These are phyloP conservation scores for Ictidomys tridecemlineatus DNA, from an alignment of 2,113 vertebrate genomes.

Conservation along the genomic window DNA sequence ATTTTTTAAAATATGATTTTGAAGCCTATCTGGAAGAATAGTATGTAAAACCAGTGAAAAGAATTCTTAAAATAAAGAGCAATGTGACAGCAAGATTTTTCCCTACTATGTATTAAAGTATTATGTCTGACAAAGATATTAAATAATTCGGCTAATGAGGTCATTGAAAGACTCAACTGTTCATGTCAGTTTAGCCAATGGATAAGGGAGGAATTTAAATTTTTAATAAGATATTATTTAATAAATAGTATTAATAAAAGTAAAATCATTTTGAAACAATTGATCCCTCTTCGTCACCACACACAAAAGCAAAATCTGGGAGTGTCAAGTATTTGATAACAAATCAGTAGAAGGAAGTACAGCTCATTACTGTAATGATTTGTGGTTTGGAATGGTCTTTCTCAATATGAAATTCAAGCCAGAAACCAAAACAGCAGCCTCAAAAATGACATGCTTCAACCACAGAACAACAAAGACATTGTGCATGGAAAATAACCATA, in stretches of 20 bases:
- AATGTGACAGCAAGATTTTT: background rate
- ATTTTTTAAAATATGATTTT: background rate
- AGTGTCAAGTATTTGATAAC: background rate
- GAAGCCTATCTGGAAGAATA: background rate
- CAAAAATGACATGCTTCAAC: background rate
- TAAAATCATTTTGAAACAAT: background rate
- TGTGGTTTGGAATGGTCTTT: background rate
- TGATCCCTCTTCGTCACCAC: background rate
- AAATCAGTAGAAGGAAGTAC: background rate
- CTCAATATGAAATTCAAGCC: slow-evolving; percentile 11
- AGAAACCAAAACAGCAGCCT: background rate
- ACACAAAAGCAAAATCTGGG: background rate
- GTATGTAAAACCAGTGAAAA: background rate
- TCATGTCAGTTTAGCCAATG: background rate
- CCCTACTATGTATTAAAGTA: background rate
- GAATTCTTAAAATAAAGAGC: slow-evolving; percentile 14
- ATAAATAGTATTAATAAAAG: background rate
- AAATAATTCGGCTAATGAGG: background rate
- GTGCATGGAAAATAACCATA: background rate
- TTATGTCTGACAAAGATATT: background rate
- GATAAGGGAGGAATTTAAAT: background rate
- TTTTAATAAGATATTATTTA: background rate
- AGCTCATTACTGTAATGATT: background rate
- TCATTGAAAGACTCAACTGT: background rate
- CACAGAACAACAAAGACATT: background rate